phyloP scores from a whole-genome alignment of 2,888 invertebrate genomes.

The Trachelus stipa region DNA sequence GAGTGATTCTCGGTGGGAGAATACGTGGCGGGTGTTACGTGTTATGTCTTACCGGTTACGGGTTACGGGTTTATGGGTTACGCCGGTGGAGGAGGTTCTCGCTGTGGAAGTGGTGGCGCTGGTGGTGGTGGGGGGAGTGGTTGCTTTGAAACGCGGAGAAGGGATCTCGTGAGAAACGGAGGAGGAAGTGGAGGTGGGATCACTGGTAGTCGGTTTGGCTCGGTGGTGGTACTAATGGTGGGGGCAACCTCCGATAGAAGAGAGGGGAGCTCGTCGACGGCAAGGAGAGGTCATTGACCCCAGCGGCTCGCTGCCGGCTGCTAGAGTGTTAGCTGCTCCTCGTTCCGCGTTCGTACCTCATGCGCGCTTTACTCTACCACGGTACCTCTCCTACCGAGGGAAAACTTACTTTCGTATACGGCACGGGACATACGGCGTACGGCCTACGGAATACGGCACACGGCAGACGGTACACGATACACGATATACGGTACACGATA shows the following conservation, averaged over 20 bases:
- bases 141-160: constrained; percentile 18
- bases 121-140: constrained; percentile 13
- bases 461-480: background rate
- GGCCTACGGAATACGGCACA: constrained; percentile 1
- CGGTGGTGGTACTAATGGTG: background rate
- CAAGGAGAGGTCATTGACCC: constrained; percentile 65
- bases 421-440: constrained; percentile 2
- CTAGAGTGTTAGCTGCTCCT: constrained; percentile 59
- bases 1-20: constrained; percentile 18
- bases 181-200: constrained; percentile 22
- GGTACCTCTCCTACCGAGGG: constrained; percentile 7
- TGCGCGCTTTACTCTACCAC: constrained; percentile 43
- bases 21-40: constrained; percentile 1
- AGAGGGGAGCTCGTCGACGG: constrained; percentile 58
- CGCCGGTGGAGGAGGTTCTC: constrained; percentile 13
- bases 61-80: constrained; percentile 1
- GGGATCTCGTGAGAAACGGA: constrained; percentile 23
- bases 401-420: constrained; percentile 15
- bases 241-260: constrained; percentile 27
- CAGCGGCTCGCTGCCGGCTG: constrained; percentile 66
- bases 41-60: background rate
- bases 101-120: constrained; percentile 20
- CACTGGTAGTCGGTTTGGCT: constrained; percentile 16
- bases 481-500: background rate
- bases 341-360: constrained; percentile 57